These are phyloP conservation scores for Eubasilissa splendida DNA, from an alignment of 2,888 invertebrate genomes.

Conservation along the genomic window DNA sequence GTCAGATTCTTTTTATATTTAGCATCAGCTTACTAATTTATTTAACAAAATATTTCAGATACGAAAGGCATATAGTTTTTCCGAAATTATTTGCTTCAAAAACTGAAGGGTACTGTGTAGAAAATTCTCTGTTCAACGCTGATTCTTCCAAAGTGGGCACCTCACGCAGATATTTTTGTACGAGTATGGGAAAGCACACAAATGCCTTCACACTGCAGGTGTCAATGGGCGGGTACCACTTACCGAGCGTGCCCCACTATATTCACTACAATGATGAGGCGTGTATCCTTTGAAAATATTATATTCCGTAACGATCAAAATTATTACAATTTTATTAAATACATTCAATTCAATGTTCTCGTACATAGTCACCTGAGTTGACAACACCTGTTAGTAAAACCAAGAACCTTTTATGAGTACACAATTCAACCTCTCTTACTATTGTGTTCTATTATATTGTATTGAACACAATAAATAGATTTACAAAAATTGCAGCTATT, in stretches of 20 bases:
- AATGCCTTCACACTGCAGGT: constrained; percentile 93
- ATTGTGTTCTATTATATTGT: too few relatives aligned
- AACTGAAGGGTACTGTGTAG: constrained; percentile 89
- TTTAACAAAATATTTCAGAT: constrained; percentile 71
- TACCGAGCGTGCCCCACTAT: constrained; percentile 79
- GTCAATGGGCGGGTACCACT: constrained; percentile 90
- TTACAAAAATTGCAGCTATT: too few relatives aligned
- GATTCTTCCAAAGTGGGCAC: constrained; percentile 90
- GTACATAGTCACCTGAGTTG: too few relatives aligned
- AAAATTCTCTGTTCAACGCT: constrained; percentile 93
- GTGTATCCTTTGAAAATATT: constrained; percentile 83
- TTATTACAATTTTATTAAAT: background rate
- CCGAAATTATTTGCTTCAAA: constrained; percentile 92
- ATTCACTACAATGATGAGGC: constrained; percentile 94
- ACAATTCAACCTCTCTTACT: too few relatives aligned
- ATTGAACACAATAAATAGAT: too few relatives aligned
- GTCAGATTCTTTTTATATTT: background rate
- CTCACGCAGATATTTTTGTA: constrained; percentile 87
- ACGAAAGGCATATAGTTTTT: constrained; percentile 95
- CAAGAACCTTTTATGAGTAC: too few relatives aligned
- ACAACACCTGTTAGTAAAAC: too few relatives aligned
- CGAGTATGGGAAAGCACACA: constrained; percentile 80
- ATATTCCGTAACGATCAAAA: background rate
- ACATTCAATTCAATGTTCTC: background rate
- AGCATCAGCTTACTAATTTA: constrained; percentile 3